These are phyloP conservation scores for Yponomeuta malinellus DNA, from an alignment of 2,888 invertebrate genomes.

Conservation along the genomic window DNA sequence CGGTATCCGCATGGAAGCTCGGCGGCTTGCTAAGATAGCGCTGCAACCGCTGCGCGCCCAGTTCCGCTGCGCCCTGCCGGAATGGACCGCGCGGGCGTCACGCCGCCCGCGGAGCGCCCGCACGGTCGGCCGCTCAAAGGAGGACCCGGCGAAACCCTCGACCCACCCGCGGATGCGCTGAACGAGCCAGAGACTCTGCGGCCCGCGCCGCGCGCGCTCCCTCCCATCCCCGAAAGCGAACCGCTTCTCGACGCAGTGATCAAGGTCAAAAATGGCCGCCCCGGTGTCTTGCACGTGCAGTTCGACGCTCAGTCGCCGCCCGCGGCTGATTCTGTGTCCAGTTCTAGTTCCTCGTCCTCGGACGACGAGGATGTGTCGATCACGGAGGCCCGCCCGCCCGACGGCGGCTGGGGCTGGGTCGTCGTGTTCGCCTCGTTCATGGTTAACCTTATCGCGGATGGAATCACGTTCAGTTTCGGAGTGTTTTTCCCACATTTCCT, in stretches of 20 bases:
- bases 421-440: slow-evolving; percentile 92
- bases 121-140: slow-evolving; percentile 61
- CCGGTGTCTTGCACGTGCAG: slow-evolving; percentile 72
- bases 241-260: slow-evolving; percentile 45
- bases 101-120: slow-evolving; percentile 60
- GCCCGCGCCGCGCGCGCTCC: slow-evolving; percentile 53
- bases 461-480: slow-evolving; percentile 94
- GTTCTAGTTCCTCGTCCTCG: slow-evolving; percentile 73
- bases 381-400: slow-evolving; percentile 84
- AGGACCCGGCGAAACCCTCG: slow-evolving; percentile 62
- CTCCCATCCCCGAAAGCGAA: slow-evolving; percentile 61
- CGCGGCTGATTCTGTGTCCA: slow-evolving; percentile 49
- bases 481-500: slow-evolving; percentile 91
- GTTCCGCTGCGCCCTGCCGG: slow-evolving; percentile 55
- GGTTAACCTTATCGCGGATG: slow-evolving; percentile 93
- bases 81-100: slow-evolving; percentile 63
- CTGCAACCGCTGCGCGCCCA: slow-evolving; percentile 60
- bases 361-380: slow-evolving; percentile 78
- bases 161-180: slow-evolving; percentile 46
- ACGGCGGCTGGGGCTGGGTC: slow-evolving; percentile 96
- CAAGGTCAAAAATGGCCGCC: slow-evolving; percentile 47
- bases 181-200: slow-evolving; percentile 53
- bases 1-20: slow-evolving; percentile 70
- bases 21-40: slow-evolving; percentile 61
- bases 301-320: slow-evolving; percentile 72